A percentile compares a stretch with the other conserved stretches of the same genome.
These are phyloP conservation scores for Eugnorisma glareosa DNA, from an alignment of 2,888 invertebrate species.

Conservation along the genomic window DNA sequence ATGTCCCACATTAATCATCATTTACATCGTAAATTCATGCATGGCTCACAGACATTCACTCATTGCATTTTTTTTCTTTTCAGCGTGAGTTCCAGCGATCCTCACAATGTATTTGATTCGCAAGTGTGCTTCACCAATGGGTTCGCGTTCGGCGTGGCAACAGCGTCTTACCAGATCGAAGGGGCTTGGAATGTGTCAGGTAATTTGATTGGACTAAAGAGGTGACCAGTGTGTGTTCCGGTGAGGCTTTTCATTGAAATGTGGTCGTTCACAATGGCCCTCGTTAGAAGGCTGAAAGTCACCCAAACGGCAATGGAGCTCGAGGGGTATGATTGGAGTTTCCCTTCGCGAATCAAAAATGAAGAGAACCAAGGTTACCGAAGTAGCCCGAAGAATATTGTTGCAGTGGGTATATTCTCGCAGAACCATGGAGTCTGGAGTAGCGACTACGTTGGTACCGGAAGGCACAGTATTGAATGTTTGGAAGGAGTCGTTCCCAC, in stretches of 20 bases:
- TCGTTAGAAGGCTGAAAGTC: not conserved
- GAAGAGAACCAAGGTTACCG: not conserved
- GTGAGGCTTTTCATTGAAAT: not conserved
- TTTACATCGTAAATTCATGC: not conserved
- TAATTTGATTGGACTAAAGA: not conserved
- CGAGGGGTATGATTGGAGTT: not conserved
- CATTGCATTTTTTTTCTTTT: conserved; percentile 23
- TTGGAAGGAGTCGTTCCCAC: not conserved
- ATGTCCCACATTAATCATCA: not conserved
- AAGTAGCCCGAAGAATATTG: not conserved
- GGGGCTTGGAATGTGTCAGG: conserved; percentile 90
- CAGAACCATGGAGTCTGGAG: not conserved
- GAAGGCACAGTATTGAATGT: not conserved
- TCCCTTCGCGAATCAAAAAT: not conserved
- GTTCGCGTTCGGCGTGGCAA: conserved; percentile 87
- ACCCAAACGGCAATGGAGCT: not conserved
- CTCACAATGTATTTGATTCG: conserved; percentile 33
- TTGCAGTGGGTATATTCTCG: not conserved
- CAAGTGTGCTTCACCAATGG: conserved; percentile 79
- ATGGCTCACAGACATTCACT: conserved; percentile 1
- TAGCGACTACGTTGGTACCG: not conserved
- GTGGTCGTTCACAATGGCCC: not conserved
- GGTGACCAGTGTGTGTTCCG: not conserved
- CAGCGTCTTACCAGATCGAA: conserved; percentile 89
- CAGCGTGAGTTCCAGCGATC: conserved; percentile 29